Evolutionary conservation across 2,113 vertebrate species (phyloP), one percentile per base, ranked within the genome.

Genomic region (Pollachius pollachius): DNA sequence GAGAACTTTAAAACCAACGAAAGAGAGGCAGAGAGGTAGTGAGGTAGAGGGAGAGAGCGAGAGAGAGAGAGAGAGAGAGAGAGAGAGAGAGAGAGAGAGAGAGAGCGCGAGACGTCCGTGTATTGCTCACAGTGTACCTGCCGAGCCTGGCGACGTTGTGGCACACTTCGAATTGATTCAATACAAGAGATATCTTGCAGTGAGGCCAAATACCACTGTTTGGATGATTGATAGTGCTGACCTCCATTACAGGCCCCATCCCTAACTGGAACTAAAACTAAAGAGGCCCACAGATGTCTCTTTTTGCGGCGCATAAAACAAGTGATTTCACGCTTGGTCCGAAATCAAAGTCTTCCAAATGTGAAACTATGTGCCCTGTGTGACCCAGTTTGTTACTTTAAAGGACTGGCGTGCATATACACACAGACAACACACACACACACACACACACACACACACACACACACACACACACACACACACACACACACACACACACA

Each of bases 381-480:
- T 27, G 27, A 27, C 27, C 27, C 27, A 27, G 27, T 27, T 18
- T 17, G 6, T 52, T 76, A 62, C 15, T n/a, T n/a, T 15, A 54
- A 41, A 52, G 84, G 89, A 87, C 88, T 87, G 86, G 87, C 77
- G 78, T 75, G 12, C 76, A 70, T 75, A 62, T 74, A 57, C 52
- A 67, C 65, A 66, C 65, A 66, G 48, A 54, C 21, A 21, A 27
- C 65, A 17, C 64, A 21, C 16, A 62, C n/a, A 27, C 65, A 27
- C 52, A 27, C 65, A 64, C 67, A 73, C 74, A 66, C 64, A 56
- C 79, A 18, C 15, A 12, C 61, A 62, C 61, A 27, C 61, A 27
- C 61, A 27, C 61, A 27, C 21, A 27, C 61, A 62, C 61, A 15
- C 8, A 62, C 62, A 37, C 62, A n/a, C 62, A 34, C 62, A 34